Evolutionary conservation across 1,140 invertebrate species (phyloP), one percentile per base, ranked within the genome.

Genomic region (Notospermus geniculatus): DNA sequence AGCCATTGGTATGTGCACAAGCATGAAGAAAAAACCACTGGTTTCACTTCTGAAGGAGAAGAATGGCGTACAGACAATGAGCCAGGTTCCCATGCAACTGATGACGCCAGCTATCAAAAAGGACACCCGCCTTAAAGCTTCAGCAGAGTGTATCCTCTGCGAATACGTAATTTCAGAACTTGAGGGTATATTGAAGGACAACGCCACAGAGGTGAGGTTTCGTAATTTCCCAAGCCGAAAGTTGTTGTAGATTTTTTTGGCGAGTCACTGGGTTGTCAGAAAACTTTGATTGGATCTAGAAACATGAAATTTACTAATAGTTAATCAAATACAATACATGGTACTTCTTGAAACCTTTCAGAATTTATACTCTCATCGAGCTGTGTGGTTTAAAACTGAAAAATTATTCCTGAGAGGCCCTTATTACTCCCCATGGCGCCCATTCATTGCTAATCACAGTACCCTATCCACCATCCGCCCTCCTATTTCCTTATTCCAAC

Each of bases 61-160:
- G 52, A 59, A 1, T 55, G 2, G 30, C 29, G 29, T 46, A 64
- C 95, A 46, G 86, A 94, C 39, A 92, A 95, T 71, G 91, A 90
- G 9, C 78, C 93, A 28, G 87, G 90, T 2, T 92, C 91, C 0
- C 84, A 92, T 78, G 93, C 93, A 91, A 71, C 77, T 66, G 70
- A 71, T 23, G 60, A 66, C 57, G 68, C 87, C 28, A 91, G 94
- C 55, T 94, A 92, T 75, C 86, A 90, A 0, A 90, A 65, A 92
- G 92, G 28, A 85, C 95, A 9, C 95, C 92, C 11, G 11, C 11
- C 5, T 50, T 19, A 5, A n/a, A 7, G 4, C 46, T n/a, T 7
- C 5, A 5, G n/a, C 46, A 2, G 13, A 60, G 23, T 69, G 67
- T 60, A 41, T 28, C 27, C 13, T 63, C 1, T 69, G 67, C 41